Percentiles rank a stretch among this genome's conserved stretches.
Evolutionary conservation across 2,113 vertebrate genomes (phyloP).

Genomic region (Kryptolebias marmoratus): DNA sequence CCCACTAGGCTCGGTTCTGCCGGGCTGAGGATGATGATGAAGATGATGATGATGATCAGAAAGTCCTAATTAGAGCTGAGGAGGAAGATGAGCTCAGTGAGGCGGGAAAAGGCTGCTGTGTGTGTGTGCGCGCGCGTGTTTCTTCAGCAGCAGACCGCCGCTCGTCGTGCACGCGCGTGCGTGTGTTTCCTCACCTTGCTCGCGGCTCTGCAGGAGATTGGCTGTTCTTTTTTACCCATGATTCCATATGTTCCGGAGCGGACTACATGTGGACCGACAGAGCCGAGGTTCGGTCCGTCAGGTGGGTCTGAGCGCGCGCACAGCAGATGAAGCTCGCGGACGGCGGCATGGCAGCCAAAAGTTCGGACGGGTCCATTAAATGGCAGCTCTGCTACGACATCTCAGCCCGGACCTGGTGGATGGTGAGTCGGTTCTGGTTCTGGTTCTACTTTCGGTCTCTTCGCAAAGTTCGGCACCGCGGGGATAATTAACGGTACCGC

Average conservation of each 20-base stretch:
- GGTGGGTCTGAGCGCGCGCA: slow-evolving; percentile 93
- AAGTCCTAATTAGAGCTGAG: slow-evolving; percentile 86
- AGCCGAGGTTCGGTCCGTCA: slow-evolving; percentile 99
- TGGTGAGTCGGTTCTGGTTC: slow-evolving; percentile 85
- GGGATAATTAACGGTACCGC: background rate
- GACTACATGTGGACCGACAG: slow-evolving; percentile 98
- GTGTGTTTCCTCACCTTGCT: slow-evolving; percentile 95
- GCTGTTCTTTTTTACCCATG: slow-evolving; percentile 97
- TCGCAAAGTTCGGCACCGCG: slow-evolving; percentile 15
- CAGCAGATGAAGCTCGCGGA: slow-evolving; percentile 98
- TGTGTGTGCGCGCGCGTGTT: slow-evolving; percentile 14
- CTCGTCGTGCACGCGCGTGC: slow-evolving; percentile 5
- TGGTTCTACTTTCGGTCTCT: slow-evolving; percentile 81
- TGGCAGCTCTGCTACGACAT: slow-evolving; percentile 99
- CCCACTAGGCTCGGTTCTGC: background rate
- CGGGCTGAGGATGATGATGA: background rate
- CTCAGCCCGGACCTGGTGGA: slow-evolving; percentile 99
- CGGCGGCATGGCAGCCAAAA: slow-evolving; percentile 98
- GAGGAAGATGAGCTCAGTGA: slow-evolving; percentile 81
- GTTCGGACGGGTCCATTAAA: slow-evolving; percentile 99
- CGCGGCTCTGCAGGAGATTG: slow-evolving; percentile 98
- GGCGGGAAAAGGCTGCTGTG: slow-evolving; percentile 85
- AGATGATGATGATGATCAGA: slow-evolving; percentile 46
- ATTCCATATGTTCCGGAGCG: slow-evolving; percentile 97
- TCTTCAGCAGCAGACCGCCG: background rate